Base-by-base conservation (phyloP, 2,113 vertebrate species). In the Perca schrenkii region DNA sequence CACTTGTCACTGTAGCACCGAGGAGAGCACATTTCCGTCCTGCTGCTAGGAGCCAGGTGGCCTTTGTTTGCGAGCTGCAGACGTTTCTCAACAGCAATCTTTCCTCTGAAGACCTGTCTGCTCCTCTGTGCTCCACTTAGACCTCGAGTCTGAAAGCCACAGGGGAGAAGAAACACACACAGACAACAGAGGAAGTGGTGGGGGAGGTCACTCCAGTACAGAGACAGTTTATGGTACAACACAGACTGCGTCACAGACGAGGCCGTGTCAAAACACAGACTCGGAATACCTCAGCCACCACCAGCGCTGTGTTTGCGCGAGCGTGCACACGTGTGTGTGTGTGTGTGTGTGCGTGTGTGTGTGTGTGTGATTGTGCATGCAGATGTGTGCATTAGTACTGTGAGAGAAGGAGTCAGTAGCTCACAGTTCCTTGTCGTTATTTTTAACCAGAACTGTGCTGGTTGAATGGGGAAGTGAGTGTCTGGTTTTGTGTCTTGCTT, bases 161-260 rank as follows among this genome's bases (percentile, higher is more conserved):
- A 80, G 74, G 92, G 91, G 91, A 92, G 86, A 90, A 62, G 84
- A 87, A 82, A 89, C 85, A 80, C 84, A 84, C 75, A 75, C 74
- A 90, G 76, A 88, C 73, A 69, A 69, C 86, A 88, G 79, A 90
- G 94, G 95, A 95, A 93, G 95, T 91, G 91, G 92, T 88, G 89
- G 87, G 84, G 78, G 86, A 94, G 94, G 95, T 93, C 93, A 94
- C 83, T 87, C 79, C 12, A 73, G 89, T 89, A 73, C 91, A 89
- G 80, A 93, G 82, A 85, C 91, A 92, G 87, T 88, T 88, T 88
- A 94, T 88, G 90, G 82, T 91, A 91, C 87, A 87, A 87, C 90
- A 91, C 86, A 87, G 86, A 64, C 84, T 93, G 94, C 94, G 91
- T 96, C 94, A 95, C 91, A 92, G 89, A 88, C 85, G 79, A 92